Evolutionary conservation across 1,140 invertebrate species (phyloP).

Genomic region (Polypedilum pembai): DNA sequence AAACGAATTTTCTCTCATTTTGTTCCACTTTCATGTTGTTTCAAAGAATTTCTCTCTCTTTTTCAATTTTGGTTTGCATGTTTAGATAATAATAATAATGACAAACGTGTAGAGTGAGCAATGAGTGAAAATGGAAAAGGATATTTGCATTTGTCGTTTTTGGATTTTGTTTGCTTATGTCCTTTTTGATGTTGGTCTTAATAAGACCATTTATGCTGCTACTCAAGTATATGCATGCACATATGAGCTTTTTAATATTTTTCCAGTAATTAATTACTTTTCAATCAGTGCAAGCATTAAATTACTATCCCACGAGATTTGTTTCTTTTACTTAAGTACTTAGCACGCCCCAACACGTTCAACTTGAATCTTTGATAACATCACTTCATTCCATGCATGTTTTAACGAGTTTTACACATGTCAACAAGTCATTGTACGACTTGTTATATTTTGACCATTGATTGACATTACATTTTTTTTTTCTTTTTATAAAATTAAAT

Average conservation of each 20-base stretch:
- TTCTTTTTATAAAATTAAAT: too few relatives aligned
- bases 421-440: not conserved
- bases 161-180: slow-evolving; percentile 5
- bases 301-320: not conserved
- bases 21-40: not conserved
- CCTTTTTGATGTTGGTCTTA: slow-evolving; percentile 5
- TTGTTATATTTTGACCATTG: not conserved
- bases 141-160: slow-evolving; percentile 6
- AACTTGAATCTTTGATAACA: slow-evolving; percentile 4
- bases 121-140: not conserved
- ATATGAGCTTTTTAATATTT: not conserved
- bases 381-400: not conserved
- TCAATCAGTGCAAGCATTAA: not conserved
- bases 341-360: not conserved
- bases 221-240: not conserved
- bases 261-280: not conserved
- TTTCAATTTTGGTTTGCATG: not conserved
- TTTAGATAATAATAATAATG: not conserved
- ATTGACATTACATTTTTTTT: too few relatives aligned
- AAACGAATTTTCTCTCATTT: not conserved
- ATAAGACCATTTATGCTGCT: not conserved
- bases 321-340: not conserved
- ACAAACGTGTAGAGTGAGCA: not conserved
- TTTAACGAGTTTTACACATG: not conserved
- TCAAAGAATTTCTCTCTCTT: not conserved